Evolutionary conservation across 2,888 invertebrate species (phyloP).

Genomic region (Lordiphosa fenestrarum): DNA sequence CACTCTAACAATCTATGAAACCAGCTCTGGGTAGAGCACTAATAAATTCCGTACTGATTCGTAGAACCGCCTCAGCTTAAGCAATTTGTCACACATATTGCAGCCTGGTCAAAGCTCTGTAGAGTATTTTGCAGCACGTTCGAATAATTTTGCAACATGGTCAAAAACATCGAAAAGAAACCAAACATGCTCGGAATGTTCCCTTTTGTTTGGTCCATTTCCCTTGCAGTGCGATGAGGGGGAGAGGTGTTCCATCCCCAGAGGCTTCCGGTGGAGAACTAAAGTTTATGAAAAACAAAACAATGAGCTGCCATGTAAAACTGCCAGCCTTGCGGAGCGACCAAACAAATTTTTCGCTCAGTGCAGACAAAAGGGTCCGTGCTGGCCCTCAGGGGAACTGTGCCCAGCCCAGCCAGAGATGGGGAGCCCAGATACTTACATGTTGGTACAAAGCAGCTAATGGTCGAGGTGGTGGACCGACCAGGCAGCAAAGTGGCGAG

Average conservation of each 20-base stretch:
- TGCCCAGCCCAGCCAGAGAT: slow-evolving; percentile 32
- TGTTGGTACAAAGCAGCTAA: slow-evolving; percentile 45
- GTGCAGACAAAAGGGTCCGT: slow-evolving; percentile 44
- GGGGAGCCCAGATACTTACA: slow-evolving; percentile 36
- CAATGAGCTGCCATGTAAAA: slow-evolving; percentile 69
- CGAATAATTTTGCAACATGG: slow-evolving; percentile 49
- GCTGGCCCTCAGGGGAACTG: slow-evolving; percentile 45
- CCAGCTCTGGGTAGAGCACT: too few species aligned
- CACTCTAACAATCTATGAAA: too few species aligned
- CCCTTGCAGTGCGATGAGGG: not conserved
- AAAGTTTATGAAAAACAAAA: slow-evolving; percentile 68
- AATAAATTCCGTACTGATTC: too few species aligned
- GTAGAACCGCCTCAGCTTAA: too few species aligned
- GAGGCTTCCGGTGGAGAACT: slow-evolving; percentile 36
- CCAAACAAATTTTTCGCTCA: slow-evolving; percentile 48
- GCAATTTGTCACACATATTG: too few species aligned
- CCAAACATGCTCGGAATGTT: slow-evolving; percentile 26
- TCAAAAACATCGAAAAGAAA: slow-evolving; percentile 11
- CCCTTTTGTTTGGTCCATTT: slow-evolving; percentile 11
- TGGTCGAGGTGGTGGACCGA: slow-evolving; percentile 28
- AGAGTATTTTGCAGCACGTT: slow-evolving; percentile 26
- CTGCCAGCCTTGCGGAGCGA: slow-evolving; percentile 49
- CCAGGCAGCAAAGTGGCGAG: slow-evolving; percentile 47
- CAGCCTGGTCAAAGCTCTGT: not conserved
- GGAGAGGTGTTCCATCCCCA: slow-evolving; percentile 27